phyloP scores from a whole-genome alignment of 2,888 invertebrate species.

The Spilarctia lutea region DNA sequence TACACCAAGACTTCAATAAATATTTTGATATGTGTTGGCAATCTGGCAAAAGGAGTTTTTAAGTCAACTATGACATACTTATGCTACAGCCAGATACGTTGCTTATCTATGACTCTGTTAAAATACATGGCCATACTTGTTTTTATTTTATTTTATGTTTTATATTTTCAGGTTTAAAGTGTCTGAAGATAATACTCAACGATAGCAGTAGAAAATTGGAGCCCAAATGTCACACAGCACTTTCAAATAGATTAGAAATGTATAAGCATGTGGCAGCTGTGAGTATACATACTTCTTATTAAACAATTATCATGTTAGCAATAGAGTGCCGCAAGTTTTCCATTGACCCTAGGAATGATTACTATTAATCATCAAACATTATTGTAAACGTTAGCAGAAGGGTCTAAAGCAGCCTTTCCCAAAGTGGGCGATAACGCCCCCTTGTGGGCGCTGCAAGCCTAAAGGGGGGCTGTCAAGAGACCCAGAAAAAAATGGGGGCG shows the following conservation, averaged over 20 bases:
- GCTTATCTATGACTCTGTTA: too few species aligned
- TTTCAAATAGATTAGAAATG: slow-evolving; percentile 95
- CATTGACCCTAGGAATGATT: background rate
- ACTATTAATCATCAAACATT: background rate
- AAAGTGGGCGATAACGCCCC: too few species aligned
- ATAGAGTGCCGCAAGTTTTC: background rate
- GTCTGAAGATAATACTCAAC: slow-evolving; percentile 90
- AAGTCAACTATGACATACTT: background rate
- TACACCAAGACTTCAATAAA: too few species aligned
- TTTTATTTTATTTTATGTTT: background rate
- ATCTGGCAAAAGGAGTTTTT: too few species aligned
- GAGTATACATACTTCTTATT: slow-evolving; percentile 53
- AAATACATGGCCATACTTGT: background rate
- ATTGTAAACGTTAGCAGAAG: background rate
- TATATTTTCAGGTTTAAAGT: slow-evolving; percentile 89
- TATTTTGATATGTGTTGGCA: too few species aligned
- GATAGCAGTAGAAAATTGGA: slow-evolving; percentile 90
- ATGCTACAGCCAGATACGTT: background rate
- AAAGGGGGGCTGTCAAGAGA: too few species aligned
- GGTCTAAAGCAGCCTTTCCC: too few species aligned
- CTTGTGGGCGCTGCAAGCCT: too few species aligned
- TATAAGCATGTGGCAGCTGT: slow-evolving; percentile 95
- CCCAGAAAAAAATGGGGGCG: too few species aligned
- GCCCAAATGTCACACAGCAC: slow-evolving; percentile 92
- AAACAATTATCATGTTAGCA: background rate